Percentiles rank a stretch among this genome's conserved stretches.
These are phyloP conservation scores for Rhimphoctona megacephalus DNA, from an alignment of 2,888 invertebrate genomes.

Conservation along the genomic window DNA sequence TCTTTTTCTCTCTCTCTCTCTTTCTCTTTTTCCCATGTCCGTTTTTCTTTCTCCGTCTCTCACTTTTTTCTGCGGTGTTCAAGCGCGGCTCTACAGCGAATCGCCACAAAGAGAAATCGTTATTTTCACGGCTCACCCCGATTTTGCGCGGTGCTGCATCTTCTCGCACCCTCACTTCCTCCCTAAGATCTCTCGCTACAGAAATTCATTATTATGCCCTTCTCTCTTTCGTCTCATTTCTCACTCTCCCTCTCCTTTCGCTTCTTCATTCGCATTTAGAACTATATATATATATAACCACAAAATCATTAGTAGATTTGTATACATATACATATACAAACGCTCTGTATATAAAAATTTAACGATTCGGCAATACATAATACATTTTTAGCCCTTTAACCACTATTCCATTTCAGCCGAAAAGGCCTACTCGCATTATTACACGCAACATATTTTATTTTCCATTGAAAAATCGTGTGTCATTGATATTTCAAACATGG, in stretches of 20 bases:
- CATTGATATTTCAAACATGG: background rate
- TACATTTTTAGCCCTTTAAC: constrained; percentile 32
- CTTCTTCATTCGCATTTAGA: background rate
- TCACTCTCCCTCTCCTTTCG: constrained; percentile 24
- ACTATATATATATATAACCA: background rate
- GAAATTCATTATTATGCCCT: constrained; percentile 63
- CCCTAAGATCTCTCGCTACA: constrained; percentile 50
- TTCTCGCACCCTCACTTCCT: constrained; percentile 69
- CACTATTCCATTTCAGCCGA: background rate
- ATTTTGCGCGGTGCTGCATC: constrained; percentile 80
- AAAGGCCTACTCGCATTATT: background rate
- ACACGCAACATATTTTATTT: background rate
- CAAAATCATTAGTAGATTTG: constrained; percentile 3
- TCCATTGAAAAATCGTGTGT: background rate
- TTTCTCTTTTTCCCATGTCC: constrained; percentile 46
- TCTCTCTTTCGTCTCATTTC: constrained; percentile 66
- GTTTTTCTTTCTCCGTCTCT: constrained; percentile 31
- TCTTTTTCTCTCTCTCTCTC: constrained; percentile 35
- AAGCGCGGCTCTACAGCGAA: constrained; percentile 65
- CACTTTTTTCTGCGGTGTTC: constrained; percentile 55
- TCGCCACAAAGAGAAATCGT: constrained; percentile 80
- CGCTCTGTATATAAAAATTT: background rate
- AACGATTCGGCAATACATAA: constrained; percentile 30
- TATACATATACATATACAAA: background rate
- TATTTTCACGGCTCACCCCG: constrained; percentile 81